Base-by-base conservation (phyloP, 2,113 vertebrate genomes). In the Megaceryle maxima region DNA sequence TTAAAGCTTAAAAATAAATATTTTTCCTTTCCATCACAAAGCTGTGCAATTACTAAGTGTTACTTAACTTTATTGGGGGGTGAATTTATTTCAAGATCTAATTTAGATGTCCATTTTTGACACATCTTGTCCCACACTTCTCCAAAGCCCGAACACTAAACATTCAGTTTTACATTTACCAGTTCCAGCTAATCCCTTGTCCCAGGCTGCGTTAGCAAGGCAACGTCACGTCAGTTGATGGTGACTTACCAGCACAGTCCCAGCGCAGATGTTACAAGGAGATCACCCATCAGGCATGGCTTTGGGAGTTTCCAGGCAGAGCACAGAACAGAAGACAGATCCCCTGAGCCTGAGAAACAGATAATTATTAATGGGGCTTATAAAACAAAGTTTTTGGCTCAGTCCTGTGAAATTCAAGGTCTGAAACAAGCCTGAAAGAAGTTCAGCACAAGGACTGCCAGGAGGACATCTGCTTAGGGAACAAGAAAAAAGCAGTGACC, bases 381-480 rank as follows among this genome's bases (percentile, higher is more conserved):
- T 6, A 76, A 62, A 92, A 95, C 75, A 81, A 79, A 84, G 33
- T 57, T 81, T 92, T 94, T 96, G 92, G 85, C 92, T 96, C 43
- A 62, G 33, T 53, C 21, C 48, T 86, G 14, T 48, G 25, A 68
- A 91, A 62, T 48, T 75, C 59, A 80, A 84, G 69, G 57, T 59
- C 68, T 87, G 83, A 81, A 93, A 75, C 7, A 93, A 90, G 70
- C 64, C 60, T 90, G 79, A 86, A 88, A 95, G 60, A 75, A 75
- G 53, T 83, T 95, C 90, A 72, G 35, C 10, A 35, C 35, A 56
- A 83, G 44, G 60, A 80, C 68, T 96, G 85, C 83, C 92, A 96
- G 85, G 26, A 94, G 59, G 80, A 93, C 93, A 96, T 92, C 93
- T 96, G 95, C 21, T 46, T 2, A 37, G 43, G 33, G 83, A 59